phyloP scores from a whole-genome alignment of 2,113 vertebrate species.

The Balaeniceps rex region DNA sequence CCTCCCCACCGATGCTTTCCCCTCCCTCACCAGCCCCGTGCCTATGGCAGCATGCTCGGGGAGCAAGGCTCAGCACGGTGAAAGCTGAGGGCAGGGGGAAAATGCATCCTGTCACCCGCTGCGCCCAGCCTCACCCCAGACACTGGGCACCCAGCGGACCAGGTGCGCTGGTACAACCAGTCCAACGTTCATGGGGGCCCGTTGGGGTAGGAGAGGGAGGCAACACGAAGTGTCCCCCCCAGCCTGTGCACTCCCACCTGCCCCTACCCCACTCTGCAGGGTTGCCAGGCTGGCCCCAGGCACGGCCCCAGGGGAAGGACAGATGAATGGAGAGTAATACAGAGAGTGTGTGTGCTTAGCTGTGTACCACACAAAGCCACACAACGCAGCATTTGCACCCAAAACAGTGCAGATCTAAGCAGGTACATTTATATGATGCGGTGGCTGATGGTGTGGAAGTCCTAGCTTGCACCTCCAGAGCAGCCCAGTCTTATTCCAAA shows the following conservation, averaged over 20 bases:
- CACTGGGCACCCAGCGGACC: background rate
- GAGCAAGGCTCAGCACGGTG: rapidly evolving
- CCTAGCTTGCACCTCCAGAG: background rate
- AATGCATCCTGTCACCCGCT: background rate
- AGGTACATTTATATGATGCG: background rate
- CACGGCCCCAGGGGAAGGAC: too few species aligned
- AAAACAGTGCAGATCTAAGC: background rate
- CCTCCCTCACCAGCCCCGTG: rapidly evolving
- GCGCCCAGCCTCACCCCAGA: background rate
- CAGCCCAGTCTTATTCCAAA: background rate
- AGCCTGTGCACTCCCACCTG: rapidly evolving
- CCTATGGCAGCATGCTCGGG: background rate
- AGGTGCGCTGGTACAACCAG: rapidly evolving
- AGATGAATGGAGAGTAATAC: background rate
- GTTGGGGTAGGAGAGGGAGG: background rate
- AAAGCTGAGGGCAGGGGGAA: background rate
- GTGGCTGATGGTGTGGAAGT: background rate
- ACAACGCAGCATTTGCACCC: rapidly evolving
- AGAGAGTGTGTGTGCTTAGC: background rate
- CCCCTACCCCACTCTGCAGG: background rate
- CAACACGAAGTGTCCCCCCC: background rate
- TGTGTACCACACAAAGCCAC: background rate
- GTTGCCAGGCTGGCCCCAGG: background rate
- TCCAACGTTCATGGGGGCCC: rapidly evolving
- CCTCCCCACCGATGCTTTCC: background rate